Evolutionary conservation across 2,797 vertebrate genomes (phyloP).

Genomic region (Naso thynnoides): DNA sequence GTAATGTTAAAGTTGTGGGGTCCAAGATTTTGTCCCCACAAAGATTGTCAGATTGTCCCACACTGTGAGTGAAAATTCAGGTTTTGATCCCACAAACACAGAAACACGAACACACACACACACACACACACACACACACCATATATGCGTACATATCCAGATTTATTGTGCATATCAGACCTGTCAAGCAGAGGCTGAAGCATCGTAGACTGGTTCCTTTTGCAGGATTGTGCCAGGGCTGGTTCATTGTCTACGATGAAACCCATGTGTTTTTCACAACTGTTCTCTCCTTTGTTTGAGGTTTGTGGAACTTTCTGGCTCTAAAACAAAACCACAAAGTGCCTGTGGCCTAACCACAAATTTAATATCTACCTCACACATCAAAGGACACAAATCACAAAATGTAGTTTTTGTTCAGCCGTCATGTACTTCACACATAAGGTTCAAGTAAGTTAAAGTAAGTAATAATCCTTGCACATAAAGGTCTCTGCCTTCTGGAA

Average conservation of each 20-base stretch:
- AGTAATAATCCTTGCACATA: constrained; percentile 37
- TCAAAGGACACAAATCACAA: constrained; percentile 51
- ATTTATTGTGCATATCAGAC: constrained; percentile 85
- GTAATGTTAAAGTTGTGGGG: no score
- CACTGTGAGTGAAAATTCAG: no score
- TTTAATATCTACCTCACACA: constrained; percentile 66
- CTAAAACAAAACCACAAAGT: constrained; percentile 66
- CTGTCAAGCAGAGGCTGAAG: constrained; percentile 77
- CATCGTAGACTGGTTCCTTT: constrained; percentile 73
- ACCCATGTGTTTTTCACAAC: constrained; percentile 71
- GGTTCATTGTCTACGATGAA: constrained; percentile 60
- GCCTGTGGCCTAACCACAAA: constrained; percentile 67
- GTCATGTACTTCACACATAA: constrained; percentile 56
- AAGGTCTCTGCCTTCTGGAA: constrained; percentile 19
- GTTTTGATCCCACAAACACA: no score
- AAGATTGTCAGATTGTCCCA: no score
- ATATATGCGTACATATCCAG: constrained; percentile 66
- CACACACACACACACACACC: constrained; percentile 6
- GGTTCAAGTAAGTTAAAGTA: constrained; percentile 47
- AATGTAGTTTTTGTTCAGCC: constrained; percentile 58
- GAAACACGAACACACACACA: constrained; percentile 12
- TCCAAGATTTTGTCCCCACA: no score
- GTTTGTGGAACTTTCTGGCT: constrained; percentile 53
- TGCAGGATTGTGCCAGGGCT: constrained; percentile 63
- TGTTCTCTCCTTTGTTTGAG: constrained; percentile 23